A percentile compares a stretch with the other conserved stretches of the same genome.
These are phyloP conservation scores for Branchellion lobata DNA, from an alignment of 2,888 invertebrate species.

Conservation along the genomic window DNA sequence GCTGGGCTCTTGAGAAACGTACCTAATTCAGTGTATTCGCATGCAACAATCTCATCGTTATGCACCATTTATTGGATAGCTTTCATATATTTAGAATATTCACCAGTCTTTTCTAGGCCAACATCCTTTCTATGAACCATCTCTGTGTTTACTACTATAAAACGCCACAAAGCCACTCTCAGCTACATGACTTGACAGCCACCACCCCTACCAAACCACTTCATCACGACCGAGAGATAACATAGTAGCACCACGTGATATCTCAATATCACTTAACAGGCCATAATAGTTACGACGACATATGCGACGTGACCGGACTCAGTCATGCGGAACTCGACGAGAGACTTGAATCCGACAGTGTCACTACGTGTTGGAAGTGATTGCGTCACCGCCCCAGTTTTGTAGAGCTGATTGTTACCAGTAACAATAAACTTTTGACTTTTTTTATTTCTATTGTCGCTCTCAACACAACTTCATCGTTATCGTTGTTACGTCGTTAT, in stretches of 20 bases:
- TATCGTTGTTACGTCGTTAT: neutral
- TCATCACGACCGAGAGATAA: neutral
- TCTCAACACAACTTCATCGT: neutral
- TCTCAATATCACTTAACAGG: conserved; percentile 19
- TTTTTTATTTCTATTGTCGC: neutral
- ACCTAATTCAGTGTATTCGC: too few relatives aligned
- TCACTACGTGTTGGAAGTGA: conserved; percentile 23
- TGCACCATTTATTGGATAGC: too few relatives aligned
- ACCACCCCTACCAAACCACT: neutral
- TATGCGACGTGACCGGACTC: conserved; percentile 18
- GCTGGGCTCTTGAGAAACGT: too few relatives aligned
- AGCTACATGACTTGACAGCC: too few relatives aligned
- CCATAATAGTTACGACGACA: conserved; percentile 13
- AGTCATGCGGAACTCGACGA: neutral
- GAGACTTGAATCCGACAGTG: neutral
- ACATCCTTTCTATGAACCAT: neutral
- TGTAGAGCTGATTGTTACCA: too few relatives aligned
- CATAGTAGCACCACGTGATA: neutral
- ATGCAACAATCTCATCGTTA: too few relatives aligned
- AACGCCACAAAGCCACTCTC: neutral
- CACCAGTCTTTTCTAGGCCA: too few relatives aligned
- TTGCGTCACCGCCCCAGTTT: too few relatives aligned
- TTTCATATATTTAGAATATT: too few relatives aligned
- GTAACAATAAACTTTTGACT: too few relatives aligned
- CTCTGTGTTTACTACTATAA: neutral